Conservation (phyloP, 30 jellyfish, hydroid and myxozoan species). For the Aurelia sp. region DNA sequence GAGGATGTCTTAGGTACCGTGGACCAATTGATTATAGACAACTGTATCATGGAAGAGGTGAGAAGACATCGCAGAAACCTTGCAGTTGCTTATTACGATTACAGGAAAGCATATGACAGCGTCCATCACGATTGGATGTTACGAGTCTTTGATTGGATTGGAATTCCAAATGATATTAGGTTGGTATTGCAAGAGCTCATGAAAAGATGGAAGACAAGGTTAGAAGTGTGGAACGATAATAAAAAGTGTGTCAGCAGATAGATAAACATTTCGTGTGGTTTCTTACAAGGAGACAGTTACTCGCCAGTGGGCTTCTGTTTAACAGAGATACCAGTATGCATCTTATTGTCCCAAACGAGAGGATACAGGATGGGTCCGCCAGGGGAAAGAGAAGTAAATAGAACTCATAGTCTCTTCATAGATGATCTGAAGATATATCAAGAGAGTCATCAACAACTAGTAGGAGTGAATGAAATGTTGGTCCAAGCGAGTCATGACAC, state of each 20-base stretch:
- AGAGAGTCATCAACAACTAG: no score
- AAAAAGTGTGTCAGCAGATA: constrained; percentile 27
- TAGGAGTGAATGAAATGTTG: no score
- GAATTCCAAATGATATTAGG: not conserved
- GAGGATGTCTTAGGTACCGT: constrained; percentile 12
- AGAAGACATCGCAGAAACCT: constrained; percentile 7
- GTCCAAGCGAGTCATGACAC: no score
- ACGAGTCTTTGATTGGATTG: constrained; percentile 5
- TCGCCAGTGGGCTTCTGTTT: constrained; percentile 35
- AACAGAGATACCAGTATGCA: no score
- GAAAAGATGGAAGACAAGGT: constrained; percentile 12
- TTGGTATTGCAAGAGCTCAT: not conserved
- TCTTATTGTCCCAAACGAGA: no score
- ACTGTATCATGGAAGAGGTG: constrained; percentile 5
- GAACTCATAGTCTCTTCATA: no score
- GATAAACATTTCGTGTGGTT: constrained; percentile 31
- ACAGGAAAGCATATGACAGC: not conserved
- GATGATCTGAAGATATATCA: no score
- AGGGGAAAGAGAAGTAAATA: no score
- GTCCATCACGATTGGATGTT: constrained; percentile 11
- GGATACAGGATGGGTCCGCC: no score
- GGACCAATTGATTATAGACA: constrained; percentile 6
- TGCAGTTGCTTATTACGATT: constrained; percentile 2
- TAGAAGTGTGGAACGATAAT: constrained; percentile 11
- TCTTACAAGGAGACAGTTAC: constrained; percentile 48